Evolutionary conservation across 2,888 invertebrate genomes (phyloP).

Genomic region (Drosophila meridiana): DNA sequence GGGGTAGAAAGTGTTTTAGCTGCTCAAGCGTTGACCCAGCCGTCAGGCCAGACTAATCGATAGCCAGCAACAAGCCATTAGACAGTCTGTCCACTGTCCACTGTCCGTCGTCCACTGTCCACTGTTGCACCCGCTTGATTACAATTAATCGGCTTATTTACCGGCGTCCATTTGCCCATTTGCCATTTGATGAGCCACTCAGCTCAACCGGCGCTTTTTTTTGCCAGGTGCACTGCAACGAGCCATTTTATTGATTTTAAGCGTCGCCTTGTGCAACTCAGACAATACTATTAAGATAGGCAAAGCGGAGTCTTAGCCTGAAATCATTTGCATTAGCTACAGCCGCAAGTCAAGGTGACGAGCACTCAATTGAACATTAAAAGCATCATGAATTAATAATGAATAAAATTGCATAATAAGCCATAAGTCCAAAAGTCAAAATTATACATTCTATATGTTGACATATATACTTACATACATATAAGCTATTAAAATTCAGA

Average conservation of each 20-base stretch:
- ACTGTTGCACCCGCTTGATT: constrained; percentile 68
- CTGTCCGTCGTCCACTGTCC: constrained; percentile 28
- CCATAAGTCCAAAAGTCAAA: background rate
- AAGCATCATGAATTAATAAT: background rate
- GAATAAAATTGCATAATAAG: background rate
- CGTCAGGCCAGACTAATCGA: constrained; percentile 71
- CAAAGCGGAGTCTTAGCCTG: background rate
- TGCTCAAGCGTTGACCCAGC: constrained; percentile 71
- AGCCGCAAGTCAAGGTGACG: background rate
- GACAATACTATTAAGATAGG: constrained; percentile 11
- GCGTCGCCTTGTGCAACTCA: constrained; percentile 35
- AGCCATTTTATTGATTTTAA: constrained; percentile 69
- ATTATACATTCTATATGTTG: background rate
- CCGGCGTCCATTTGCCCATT: constrained; percentile 53
- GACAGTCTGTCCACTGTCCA: constrained; percentile 27
- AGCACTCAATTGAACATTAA: background rate
- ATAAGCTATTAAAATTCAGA: too few relatives aligned
- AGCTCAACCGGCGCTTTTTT: constrained; percentile 5
- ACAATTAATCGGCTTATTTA: constrained; percentile 80
- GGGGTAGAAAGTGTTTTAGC: constrained; percentile 79
- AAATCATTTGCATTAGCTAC: background rate
- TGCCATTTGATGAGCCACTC: constrained; percentile 49
- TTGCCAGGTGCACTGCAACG: constrained; percentile 43
- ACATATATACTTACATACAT: too few relatives aligned
- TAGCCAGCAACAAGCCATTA: constrained; percentile 56